phyloP scores from a whole-genome alignment of 2,797 vertebrate species.

The Propithecus deckenii region DNA sequence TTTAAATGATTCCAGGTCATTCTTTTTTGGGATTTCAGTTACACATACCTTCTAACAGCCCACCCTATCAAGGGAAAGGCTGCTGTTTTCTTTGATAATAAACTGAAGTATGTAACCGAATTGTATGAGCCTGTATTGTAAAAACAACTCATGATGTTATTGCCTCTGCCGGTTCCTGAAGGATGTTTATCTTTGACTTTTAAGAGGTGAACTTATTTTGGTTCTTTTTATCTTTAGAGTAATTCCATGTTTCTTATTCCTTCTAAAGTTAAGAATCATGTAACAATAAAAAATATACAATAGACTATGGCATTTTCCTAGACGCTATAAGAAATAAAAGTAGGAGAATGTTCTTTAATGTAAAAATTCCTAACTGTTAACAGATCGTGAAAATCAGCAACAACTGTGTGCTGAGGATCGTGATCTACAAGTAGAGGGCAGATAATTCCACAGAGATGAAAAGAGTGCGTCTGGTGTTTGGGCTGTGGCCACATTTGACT shows the following conservation, averaged over 20 bases:
- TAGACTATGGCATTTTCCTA: slow-evolving; percentile 73
- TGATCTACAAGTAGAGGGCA: slow-evolving; percentile 77
- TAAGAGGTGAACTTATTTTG: slow-evolving; percentile 37
- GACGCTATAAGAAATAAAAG: slow-evolving; percentile 76
- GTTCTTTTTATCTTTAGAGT: slow-evolving; percentile 49
- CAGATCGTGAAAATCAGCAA: slow-evolving; percentile 85
- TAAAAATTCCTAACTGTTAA: slow-evolving; percentile 83
- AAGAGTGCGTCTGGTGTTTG: slow-evolving; percentile 80
- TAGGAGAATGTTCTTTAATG: slow-evolving; percentile 76
- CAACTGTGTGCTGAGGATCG: slow-evolving; percentile 81
- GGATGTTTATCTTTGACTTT: slow-evolving; percentile 40
- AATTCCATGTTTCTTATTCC: slow-evolving; percentile 61
- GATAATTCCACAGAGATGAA: slow-evolving; percentile 84
- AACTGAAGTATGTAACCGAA: slow-evolving; percentile 15
- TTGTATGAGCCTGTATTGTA: not conserved
- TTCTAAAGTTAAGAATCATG: slow-evolving; percentile 65
- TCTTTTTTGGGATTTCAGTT: not conserved
- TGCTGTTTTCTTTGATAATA: slow-evolving; percentile 3
- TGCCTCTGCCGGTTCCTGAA: not conserved
- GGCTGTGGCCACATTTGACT: slow-evolving; percentile 83
- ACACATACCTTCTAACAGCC: not conserved
- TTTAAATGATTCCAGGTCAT: slow-evolving; percentile 22
- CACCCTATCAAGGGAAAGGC: not conserved
- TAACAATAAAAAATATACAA: slow-evolving; percentile 70
- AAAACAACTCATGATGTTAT: not conserved